Base-by-base conservation (phyloP, 2,797 vertebrate genomes). In the Oreortyx pictus region DNA sequence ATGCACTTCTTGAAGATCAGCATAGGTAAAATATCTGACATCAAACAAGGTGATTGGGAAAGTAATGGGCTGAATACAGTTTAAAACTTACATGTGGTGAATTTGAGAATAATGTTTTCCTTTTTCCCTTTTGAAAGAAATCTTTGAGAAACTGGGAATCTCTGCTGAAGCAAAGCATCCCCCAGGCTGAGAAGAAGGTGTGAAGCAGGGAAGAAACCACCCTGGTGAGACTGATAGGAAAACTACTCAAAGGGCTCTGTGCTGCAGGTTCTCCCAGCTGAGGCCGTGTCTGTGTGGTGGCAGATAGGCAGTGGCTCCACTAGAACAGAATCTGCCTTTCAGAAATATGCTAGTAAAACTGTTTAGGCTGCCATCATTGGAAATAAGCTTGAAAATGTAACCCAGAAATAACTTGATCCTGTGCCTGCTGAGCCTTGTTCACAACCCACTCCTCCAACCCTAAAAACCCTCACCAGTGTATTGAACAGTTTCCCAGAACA, bases 201-300 rank as follows among this genome's bases (percentile, higher is more conserved):
- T 22, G 17, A 1, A 3, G 57, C 0, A 0, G 57, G 2, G 4
- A 74, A 52, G 29, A 64, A 76, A 87, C 49, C 72, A 50, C 50
- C 31, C 86, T 0, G 5, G 49, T 54, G 75, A 90, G 70, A 89
- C 1, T 41, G 65, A 50, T 1, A 81, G 49, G 77, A 76, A 74
- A 68, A 17, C 47, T 92, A 86, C 56, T 56, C 47, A 84, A 33
- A 10, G n/a, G 3, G 15, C 77, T 18, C 3, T 5, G 6, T 35
- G 37, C 33, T 79, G 11, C 71, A 79, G 37, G 57, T 85, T 59
- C 56, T 84, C 43, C 39, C 5, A 2, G 15, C 3, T 4, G 8
- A 57, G 70, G 14, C 62, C 0, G 0, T 56, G 39, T 83, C 43
- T 44, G 24, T 27, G 50, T 1, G 2, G 16, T 25, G 16, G 46